A percentile compares a stretch with the other conserved stretches of the same genome.
These are phyloP conservation scores for Manis crassicaudata DNA, from an alignment of 2,797 vertebrate genomes.

Conservation along the genomic window DNA sequence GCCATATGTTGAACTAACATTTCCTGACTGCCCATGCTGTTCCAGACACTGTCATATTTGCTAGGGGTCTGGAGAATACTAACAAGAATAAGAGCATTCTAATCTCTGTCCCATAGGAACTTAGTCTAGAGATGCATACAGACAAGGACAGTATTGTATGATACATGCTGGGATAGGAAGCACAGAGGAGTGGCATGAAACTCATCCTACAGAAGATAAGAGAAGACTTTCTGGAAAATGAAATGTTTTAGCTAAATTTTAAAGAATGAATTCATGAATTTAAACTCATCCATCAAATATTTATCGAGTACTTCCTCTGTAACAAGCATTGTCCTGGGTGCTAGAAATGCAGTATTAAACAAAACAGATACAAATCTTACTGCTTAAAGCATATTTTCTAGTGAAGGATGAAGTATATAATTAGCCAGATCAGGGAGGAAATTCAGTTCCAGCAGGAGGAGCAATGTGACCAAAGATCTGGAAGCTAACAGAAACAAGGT, in stretches of 20 bases:
- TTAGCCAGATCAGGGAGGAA: background rate
- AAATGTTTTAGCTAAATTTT: background rate
- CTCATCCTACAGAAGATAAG: background rate
- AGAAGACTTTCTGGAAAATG: background rate
- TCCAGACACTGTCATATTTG: background rate
- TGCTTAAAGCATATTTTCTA: background rate
- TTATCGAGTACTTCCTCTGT: background rate
- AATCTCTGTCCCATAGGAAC: background rate
- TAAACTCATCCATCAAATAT: background rate
- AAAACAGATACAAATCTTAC: background rate
- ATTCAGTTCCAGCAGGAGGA: background rate
- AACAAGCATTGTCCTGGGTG: background rate
- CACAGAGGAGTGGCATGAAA: background rate
- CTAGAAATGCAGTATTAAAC: background rate
- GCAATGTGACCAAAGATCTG: background rate
- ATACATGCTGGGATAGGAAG: background rate
- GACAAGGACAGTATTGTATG: background rate
- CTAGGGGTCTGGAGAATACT: background rate
- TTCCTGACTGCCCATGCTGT: background rate
- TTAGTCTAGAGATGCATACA: background rate
- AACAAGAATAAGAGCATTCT: background rate
- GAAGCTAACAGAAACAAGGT: background rate
- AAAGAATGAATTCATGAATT: background rate
- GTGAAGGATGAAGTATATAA: background rate
- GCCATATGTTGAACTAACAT: background rate